These are phyloP conservation scores for Tetrapedia diversipes DNA, from an alignment of 2,888 invertebrate species.

Conservation along the genomic window DNA sequence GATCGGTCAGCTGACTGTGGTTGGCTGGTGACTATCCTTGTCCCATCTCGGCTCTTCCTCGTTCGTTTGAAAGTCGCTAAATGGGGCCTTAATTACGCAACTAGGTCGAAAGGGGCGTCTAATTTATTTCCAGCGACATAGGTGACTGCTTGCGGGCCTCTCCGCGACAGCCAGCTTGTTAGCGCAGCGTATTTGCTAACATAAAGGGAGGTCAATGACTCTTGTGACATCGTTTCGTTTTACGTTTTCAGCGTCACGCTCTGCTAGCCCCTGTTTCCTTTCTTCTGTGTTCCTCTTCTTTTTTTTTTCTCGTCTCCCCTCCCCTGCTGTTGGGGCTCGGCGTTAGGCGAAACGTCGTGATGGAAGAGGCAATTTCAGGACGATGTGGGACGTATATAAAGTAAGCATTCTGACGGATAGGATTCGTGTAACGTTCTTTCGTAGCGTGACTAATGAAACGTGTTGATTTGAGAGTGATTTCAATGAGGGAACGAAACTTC, in stretches of 20 bases:
- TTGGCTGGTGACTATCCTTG: slow-evolving; percentile 63
- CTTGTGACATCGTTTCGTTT: slow-evolving; percentile 60
- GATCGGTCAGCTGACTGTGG: slow-evolving; percentile 68
- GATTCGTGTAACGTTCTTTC: slow-evolving; percentile 1
- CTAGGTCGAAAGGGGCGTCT: slow-evolving; percentile 81
- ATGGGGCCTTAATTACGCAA: slow-evolving; percentile 81
- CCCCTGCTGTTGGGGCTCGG: background rate
- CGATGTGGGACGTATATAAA: background rate
- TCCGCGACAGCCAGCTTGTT: slow-evolving; percentile 73
- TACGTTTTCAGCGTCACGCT: slow-evolving; percentile 54
- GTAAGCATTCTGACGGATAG: background rate
- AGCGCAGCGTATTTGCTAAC: slow-evolving; percentile 77
- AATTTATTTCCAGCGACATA: slow-evolving; percentile 80
- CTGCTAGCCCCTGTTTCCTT: background rate
- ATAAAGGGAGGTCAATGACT: slow-evolving; percentile 77
- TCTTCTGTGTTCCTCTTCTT: background rate
- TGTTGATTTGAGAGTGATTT: background rate
- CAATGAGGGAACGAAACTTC: background rate
- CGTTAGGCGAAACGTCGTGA: slow-evolving; percentile 1
- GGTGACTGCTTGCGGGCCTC: slow-evolving; percentile 72
- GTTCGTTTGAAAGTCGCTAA: slow-evolving; percentile 70
- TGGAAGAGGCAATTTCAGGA: background rate
- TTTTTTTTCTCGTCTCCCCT: background rate
- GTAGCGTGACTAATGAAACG: slow-evolving; percentile 18
- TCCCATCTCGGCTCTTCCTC: slow-evolving; percentile 63